phyloP scores from a whole-genome alignment of 2,113 vertebrate genomes.

The Gobius niger region DNA sequence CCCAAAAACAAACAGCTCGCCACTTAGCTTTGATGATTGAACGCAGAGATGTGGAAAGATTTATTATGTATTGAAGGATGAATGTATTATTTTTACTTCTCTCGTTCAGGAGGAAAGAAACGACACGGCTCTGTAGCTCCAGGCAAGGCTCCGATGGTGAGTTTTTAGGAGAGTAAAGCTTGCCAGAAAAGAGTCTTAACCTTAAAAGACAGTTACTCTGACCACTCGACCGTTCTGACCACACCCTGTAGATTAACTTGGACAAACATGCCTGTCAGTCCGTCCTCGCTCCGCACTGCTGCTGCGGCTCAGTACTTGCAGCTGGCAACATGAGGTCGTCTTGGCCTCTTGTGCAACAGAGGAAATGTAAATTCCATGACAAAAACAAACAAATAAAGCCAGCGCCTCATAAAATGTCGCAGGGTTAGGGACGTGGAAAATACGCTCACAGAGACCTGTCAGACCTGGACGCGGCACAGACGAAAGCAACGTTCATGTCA shows the following conservation, averaged over 20 bases:
- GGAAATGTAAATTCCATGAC: constrained; percentile 71
- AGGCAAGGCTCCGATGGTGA: constrained; percentile 16
- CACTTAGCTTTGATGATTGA: constrained; percentile 2
- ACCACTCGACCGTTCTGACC: constrained; percentile 44
- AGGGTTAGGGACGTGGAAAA: constrained; percentile 63
- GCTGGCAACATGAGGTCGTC: constrained; percentile 46
- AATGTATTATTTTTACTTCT: constrained; percentile 1
- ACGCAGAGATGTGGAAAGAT: constrained; percentile 7
- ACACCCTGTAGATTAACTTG: constrained; percentile 47
- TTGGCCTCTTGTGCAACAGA: constrained; percentile 48
- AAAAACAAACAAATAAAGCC: constrained; percentile 74
- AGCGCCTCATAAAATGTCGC: constrained; percentile 62
- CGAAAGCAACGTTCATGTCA: constrained; percentile 51
- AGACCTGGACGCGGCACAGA: constrained; percentile 43
- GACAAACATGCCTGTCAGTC: constrained; percentile 41
- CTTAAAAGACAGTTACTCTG: constrained; percentile 46
- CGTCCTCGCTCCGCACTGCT: constrained; percentile 24
- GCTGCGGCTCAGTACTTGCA: constrained; percentile 34
- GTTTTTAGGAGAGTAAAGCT: constrained; percentile 25
- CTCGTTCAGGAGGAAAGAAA: constrained; percentile 1
- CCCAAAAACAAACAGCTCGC: not conserved
- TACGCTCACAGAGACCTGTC: constrained; percentile 61
- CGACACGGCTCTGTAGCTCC: constrained; percentile 8
- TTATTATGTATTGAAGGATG: constrained; percentile 7
- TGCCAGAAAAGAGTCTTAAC: constrained; percentile 18